Evolutionary conservation across 2,888 invertebrate species (phyloP), one percentile per base, ranked within the genome.

Genomic region (Malthinus seriepunctatus): DNA sequence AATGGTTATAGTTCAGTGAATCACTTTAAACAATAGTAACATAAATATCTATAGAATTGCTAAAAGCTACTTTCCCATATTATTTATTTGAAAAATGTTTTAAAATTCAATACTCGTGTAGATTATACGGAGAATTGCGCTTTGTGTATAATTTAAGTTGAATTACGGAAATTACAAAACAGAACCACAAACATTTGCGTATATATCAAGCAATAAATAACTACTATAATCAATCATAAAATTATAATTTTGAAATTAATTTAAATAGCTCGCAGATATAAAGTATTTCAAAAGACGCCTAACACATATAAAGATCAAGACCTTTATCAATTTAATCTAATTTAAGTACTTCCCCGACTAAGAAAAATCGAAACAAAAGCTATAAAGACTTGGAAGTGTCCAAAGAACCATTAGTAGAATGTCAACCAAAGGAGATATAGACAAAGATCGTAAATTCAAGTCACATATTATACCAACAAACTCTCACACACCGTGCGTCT

Each of bases 371-470:
- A 39, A 39, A 12, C 61, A 50, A 64, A 60, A 55, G 63, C 60
- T 48, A 63, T 66, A 66, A 66, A 64, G 56, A 55, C 53, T 39
- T 23, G 23, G 58, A 64, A 56, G 56, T 51, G 66, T 63, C 63
- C 56, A 42, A 51, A 56, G 62, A 39, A 56, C 64, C 63, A 63
- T 66, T 64, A 66, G 64, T 63, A 51, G 61, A 67, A 57, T 67
- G 67, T 68, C 67, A 60, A 63, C 60, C 48, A 42, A 42, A n/a
- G 39, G n/a, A 62, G 69, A 67, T 70, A 69, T 65, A 63, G 53
- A 57, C 62, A 54, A 60, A 58, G 64, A 63, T 68, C 71, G 69
- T 71, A 71, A 71, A 71, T 71, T 68, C 67, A 56, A 57, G 65
- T 65, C 63, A 64, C 63, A 63, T 67, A 70, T 70, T 70, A 70